These are phyloP conservation scores for Tipula confusa DNA, from an alignment of 2,888 invertebrate species.

Conservation along the genomic window DNA sequence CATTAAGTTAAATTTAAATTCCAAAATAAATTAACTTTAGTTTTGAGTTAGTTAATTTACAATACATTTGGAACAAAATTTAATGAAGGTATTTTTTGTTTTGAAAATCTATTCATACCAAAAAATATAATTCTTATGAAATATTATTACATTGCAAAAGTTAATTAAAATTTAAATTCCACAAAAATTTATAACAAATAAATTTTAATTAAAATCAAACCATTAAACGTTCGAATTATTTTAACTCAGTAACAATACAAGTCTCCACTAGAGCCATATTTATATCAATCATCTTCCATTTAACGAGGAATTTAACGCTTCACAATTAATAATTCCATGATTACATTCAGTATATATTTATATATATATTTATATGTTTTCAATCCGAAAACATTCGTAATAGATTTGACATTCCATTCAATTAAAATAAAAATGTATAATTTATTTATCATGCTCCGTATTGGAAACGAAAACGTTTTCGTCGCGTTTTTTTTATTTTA, in stretches of 20 bases:
- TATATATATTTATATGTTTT: background rate
- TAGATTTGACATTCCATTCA: slow-evolving; percentile 3
- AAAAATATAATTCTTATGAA: background rate
- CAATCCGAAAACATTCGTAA: background rate
- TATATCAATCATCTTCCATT: background rate
- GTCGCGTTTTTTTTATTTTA: background rate
- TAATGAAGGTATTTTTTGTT: background rate
- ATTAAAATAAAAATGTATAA: background rate
- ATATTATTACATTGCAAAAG: too few relatives aligned
- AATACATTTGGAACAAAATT: background rate
- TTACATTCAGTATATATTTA: too few relatives aligned
- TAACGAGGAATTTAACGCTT: background rate
- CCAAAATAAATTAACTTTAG: background rate
- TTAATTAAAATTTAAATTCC: background rate
- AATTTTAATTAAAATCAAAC: background rate
- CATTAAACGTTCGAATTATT: background rate
- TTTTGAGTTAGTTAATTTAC: background rate
- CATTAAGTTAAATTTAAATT: too few relatives aligned
- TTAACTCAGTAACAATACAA: background rate
- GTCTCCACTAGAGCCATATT: background rate
- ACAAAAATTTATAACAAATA: background rate
- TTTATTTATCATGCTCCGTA: background rate
- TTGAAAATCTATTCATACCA: too few relatives aligned
- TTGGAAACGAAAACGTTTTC: slow-evolving; percentile 1
- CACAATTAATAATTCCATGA: background rate